phyloP scores from a whole-genome alignment of 2,113 vertebrate species.

The Tympanuchus pallidicinctus region DNA sequence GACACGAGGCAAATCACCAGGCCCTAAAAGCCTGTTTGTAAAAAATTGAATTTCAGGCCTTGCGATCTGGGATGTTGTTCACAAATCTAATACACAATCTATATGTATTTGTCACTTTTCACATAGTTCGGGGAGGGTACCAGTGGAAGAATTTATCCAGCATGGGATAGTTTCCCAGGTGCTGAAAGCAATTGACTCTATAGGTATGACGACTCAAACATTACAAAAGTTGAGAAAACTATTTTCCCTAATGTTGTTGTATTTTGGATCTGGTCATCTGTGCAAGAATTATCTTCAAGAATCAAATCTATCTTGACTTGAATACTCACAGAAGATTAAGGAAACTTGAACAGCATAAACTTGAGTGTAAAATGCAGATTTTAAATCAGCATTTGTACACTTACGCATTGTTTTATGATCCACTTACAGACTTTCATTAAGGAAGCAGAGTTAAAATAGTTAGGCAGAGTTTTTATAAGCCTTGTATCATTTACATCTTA shows the following conservation, averaged over 20 bases:
- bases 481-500: slow-evolving; percentile 71
- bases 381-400: slow-evolving; percentile 66
- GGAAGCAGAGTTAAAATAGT: slow-evolving; percentile 44
- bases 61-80: not conserved
- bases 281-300: slow-evolving; percentile 21
- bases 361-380: slow-evolving; percentile 70
- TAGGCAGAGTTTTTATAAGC: slow-evolving; percentile 65
- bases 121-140: not conserved
- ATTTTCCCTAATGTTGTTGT: not conserved
- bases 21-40: not conserved
- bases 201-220: not conserved
- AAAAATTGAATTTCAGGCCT: not conserved
- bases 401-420: slow-evolving; percentile 54
- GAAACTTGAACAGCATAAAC: slow-evolving; percentile 66
- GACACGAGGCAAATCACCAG: not conserved
- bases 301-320: slow-evolving; percentile 11
- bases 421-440: slow-evolving; percentile 59
- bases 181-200: not conserved
- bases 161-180: not conserved
- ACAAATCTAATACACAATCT: not conserved
- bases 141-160: not conserved
- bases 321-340: slow-evolving; percentile 53
- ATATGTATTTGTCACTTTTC: not conserved
- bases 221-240: not conserved
- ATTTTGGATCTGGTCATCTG: not conserved